Base-by-base conservation (phyloP, 1,140 invertebrate species). In the Stegodyphus dumicola region DNA sequence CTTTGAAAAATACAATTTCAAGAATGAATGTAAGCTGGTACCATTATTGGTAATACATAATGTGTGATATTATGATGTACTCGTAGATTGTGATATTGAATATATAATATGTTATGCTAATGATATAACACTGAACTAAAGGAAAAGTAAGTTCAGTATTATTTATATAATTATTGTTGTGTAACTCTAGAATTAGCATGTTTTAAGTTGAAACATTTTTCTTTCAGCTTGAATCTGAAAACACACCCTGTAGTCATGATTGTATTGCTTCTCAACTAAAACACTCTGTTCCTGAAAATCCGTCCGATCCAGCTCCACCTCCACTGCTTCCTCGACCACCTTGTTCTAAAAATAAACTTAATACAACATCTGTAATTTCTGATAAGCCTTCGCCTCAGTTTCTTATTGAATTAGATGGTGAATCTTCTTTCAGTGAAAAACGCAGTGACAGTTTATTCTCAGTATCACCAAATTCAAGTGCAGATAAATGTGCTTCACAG, bases 291-390 rank as follows among this genome's bases (percentile, higher is more conserved):
- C 51, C 65, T 48, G 33, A 17, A 67, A 69, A 15, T 18, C 18
- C 51, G 56, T n/a, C 33, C 4, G 67, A 71, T 33, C 75, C 84
- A 10, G 10, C 78, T 51, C 78, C 69, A 6, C 84, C 83, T 15
- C 84, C 84, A 11, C 56, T 77, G 1, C 67, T 86, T 5, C 84
- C 84, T 2, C 51, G 84, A 52, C 84, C 84, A 5, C 84, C 84
- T 9, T 33, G 49, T 1, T 73, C 67, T 18, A 78, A 78, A 17
- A 17, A 7, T 10, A 85, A 49, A 13, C 13, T 70, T 18, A 15
- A 6, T 11, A 17, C 60, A 0, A 33, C 65, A n/a, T 76, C 71
- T 9, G 18, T 11, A 18, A 51, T 11, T 13, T n/a, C 70, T 4
- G 76, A 64, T 0, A 49, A 75, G 11, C 49, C 53, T 7, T 49